Evolutionary conservation across 2,113 vertebrate species (phyloP).

Genomic region (Zapornia atra): DNA sequence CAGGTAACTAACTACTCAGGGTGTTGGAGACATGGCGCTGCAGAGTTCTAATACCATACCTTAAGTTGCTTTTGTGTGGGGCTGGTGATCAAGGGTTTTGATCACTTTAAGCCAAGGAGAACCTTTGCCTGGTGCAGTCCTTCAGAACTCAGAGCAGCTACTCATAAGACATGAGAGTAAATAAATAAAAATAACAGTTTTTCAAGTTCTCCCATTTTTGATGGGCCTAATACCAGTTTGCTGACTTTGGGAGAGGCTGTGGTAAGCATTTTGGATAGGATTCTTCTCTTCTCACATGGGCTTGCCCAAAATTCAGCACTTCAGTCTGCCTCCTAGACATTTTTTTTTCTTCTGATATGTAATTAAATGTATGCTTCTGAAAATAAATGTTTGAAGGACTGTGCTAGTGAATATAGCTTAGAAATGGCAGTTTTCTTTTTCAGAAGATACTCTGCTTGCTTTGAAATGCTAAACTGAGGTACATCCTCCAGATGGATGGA

Average conservation of each 20-base stretch:
- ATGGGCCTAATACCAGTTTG: not conserved
- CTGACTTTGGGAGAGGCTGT: not conserved
- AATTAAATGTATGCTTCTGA: not conserved
- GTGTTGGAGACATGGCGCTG: not conserved
- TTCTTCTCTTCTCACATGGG: not conserved
- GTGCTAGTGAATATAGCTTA: not conserved
- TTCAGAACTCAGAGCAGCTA: not conserved
- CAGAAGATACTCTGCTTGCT: not conserved
- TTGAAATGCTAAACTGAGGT: not conserved
- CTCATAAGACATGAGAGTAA: not conserved
- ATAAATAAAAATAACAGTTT: not conserved
- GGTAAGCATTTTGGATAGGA: not conserved
- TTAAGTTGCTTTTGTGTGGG: not conserved
- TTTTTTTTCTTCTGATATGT: not conserved
- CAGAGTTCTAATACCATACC: not conserved
- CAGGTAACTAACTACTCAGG: not conserved
- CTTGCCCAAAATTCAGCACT: not conserved
- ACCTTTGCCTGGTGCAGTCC: not conserved
- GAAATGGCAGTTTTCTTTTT: not conserved
- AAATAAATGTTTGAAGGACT: not conserved
- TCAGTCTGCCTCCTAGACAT: not conserved
- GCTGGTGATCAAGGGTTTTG: not conserved
- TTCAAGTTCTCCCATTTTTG: not conserved
- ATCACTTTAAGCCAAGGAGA: not conserved
- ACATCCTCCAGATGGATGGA: not conserved